Percentiles rank a stretch among this genome's conserved stretches.
phyloP scores from a whole-genome alignment of 2,113 vertebrate species.

The Eulemur rufifrons region DNA sequence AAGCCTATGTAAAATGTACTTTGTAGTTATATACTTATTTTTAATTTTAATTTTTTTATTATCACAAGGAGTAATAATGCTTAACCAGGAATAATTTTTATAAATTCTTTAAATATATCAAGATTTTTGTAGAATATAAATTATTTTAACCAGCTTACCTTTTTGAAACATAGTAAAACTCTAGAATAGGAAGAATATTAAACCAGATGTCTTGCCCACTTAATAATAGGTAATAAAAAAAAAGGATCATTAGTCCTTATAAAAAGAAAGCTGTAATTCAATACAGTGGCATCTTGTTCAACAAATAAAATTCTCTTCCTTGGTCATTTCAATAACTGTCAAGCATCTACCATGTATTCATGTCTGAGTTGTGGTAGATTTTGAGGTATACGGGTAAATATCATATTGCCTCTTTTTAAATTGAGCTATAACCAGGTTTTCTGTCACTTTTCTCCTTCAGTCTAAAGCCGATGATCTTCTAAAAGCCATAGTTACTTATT shows the following conservation, averaged over 20 bases:
- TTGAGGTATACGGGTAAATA: neutral
- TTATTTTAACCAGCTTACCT: neutral
- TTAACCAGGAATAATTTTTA: conserved; percentile 9
- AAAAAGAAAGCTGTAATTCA: neutral
- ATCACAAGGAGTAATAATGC: neutral
- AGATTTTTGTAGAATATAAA: neutral
- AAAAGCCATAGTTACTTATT: neutral
- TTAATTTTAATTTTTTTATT: neutral
- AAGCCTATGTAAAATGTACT: neutral
- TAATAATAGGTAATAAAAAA: neutral
- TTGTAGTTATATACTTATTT: conserved; percentile 28
- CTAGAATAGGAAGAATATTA: neutral
- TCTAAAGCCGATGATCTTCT: neutral
- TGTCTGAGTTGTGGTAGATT: neutral
- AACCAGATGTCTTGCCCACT: neutral
- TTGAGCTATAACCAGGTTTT: neutral
- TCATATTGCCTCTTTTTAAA: neutral
- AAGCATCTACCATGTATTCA: neutral
- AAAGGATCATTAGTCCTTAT: neutral
- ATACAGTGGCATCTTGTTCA: neutral
- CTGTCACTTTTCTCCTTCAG: neutral
- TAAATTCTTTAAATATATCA: neutral
- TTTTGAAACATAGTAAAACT: neutral
- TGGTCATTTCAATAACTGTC: neutral
- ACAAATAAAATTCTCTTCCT: neutral